Base-by-base conservation (phyloP, 2,888 invertebrate species). In the Sisyra terminalis region DNA sequence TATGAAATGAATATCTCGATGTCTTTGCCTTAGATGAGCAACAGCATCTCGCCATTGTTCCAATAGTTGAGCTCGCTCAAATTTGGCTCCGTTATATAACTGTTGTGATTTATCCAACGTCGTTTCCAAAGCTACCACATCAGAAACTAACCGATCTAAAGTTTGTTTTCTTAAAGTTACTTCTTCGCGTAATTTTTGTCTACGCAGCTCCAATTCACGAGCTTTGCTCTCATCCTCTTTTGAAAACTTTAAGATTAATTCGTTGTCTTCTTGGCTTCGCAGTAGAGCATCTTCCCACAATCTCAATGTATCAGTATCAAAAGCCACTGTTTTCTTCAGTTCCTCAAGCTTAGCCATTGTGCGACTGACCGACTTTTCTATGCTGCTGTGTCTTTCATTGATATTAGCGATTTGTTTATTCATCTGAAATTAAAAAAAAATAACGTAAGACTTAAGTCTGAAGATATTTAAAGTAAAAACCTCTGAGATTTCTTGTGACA, bases 271-370 rank as follows among this genome's bases (percentile, higher is more conserved):
- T 34, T 79, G 73, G 30, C 73, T 73, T 45, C 75, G 69, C 48
- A 73, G 71, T 44, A 86, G 66, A 1, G 77, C 73, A 35, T 80
- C 76, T 17, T 78, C 73, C 80, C 81, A 84, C 40, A 78, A 77
- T 37, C 71, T 64, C 42, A 85, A 55, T 0, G 77, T 77, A 13
- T 72, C 73, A 17, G 72, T 66, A 48, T 80, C 82, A 57, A 80
- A 77, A 45, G 76, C 72, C 2, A 84, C 75, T 49, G 73, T 74
- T 17, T 66, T 64, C 51, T 82, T 80, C 9, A 78, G 55, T 8
- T 63, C 58, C 46, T 79, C 76, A 29, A 85, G 70, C 57, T 72
- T 76, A 35, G 67, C 67, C 17, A 71, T 60, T 2, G 72, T 50
- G 46, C 66, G 54, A 40, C 67, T 64, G 44, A 64, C 57, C 11